Evolutionary conservation across 2,888 invertebrate species (phyloP), one percentile per base, ranked within the genome.

Genomic region (Agriotes lineatus): DNA sequence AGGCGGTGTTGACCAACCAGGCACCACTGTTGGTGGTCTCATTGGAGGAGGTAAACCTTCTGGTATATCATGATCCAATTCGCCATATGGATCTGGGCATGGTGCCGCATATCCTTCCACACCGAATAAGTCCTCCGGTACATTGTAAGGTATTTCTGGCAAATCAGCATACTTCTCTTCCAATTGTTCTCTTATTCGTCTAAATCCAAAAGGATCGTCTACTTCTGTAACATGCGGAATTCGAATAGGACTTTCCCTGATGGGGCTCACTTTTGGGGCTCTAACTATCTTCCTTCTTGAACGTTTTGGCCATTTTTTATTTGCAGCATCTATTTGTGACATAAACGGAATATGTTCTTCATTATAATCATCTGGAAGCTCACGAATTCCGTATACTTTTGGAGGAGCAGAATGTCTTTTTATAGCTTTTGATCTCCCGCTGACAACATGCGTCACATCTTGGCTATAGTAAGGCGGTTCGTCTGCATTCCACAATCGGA

Each of bases 271-370:
- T 12, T 1, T 5, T 1, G 50, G 37, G 3, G 5, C 2, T 12
- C 12, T n/a, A n/a, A 35, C 33, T 39, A 30, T 22, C n/a, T 50
- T 58, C 52, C 25, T 48, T 59, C 12, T 37, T 33, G n/a, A 7
- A 7, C 1, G 45, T 18, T 45, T 12, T 7, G 18, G 18, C 14
- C 39, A 22, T 16, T 30, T 33, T n/a, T 20, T 30, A 1, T 7
- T 9, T 5, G 42, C 39, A 14, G 22, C 16, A 52, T 59, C 66
- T 5, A 66, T 54, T 66, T 59, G 48, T 14, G 42, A n/a, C 14
- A 39, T 33, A 30, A 66, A 66, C 3, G 59, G 59, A 10, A 42
- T 10, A 3, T 45, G 12, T 33, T 66, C 66, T 30, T 66, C 59
- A 1, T 2, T 19, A 3, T 42, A 52, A n/a, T 39, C 12, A 19